These are phyloP conservation scores for Adoxophyes honmai DNA, from an alignment of 1,140 invertebrate genomes.

Conservation along the genomic window DNA sequence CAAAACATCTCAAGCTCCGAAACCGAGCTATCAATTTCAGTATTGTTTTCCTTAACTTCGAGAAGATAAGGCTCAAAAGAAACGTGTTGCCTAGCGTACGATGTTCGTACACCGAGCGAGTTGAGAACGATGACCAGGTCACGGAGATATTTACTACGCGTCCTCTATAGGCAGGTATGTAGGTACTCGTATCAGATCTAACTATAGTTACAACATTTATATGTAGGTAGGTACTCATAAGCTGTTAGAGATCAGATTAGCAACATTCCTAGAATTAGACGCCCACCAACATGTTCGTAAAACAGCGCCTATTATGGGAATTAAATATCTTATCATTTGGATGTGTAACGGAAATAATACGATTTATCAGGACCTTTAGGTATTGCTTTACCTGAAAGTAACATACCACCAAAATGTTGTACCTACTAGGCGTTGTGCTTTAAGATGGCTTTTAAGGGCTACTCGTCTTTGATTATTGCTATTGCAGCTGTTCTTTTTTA, in stretches of 20 bases:
- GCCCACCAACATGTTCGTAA: conserved; percentile 9
- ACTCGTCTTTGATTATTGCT: too few species aligned
- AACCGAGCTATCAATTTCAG: background rate
- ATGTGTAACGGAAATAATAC: too few species aligned
- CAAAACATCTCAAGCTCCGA: conserved; percentile 18
- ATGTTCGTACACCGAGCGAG: background rate
- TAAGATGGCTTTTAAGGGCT: too few species aligned
- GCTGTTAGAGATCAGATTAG: conserved; percentile 8
- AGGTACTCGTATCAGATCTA: conserved; percentile 2
- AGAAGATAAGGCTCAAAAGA: background rate
- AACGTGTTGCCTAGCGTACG: background rate
- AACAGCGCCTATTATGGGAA: background rate
- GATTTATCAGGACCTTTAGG: too few species aligned
- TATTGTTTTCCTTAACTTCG: background rate
- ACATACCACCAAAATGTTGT: too few species aligned
- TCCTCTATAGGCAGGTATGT: background rate
- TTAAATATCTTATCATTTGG: background rate
- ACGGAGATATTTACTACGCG: background rate
- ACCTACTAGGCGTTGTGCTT: too few species aligned
- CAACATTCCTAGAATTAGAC: conserved; percentile 10
- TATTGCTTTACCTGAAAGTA: too few species aligned
- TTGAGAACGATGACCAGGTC: conserved; percentile 9
- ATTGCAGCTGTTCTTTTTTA: too few species aligned
- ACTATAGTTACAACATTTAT: background rate
- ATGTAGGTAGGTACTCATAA: background rate